Evolutionary conservation across 2,113 vertebrate species (phyloP).

Genomic region (Aegypius monachus): DNA sequence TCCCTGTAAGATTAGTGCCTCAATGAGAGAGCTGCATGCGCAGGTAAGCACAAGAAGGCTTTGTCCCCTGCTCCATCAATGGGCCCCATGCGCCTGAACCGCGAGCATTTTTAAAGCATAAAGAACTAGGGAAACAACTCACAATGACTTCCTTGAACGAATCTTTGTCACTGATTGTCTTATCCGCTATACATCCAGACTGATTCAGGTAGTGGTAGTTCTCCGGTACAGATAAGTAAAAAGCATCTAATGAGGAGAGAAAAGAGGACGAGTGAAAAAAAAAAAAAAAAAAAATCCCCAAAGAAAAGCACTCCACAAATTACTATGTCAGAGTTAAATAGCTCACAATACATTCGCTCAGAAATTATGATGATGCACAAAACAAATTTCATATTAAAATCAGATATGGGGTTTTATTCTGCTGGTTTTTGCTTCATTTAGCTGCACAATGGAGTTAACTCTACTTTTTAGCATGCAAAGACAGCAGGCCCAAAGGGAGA

Average conservation of each 20-base stretch:
- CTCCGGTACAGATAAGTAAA: slow-evolving; percentile 84
- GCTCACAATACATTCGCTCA: background rate
- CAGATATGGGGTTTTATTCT: background rate
- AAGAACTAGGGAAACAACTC: slow-evolving; percentile 42
- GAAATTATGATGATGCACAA: background rate
- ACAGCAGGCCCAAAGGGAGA: background rate
- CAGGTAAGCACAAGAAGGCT: background rate
- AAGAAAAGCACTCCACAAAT: background rate
- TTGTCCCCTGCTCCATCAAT: background rate
- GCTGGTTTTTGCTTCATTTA: background rate
- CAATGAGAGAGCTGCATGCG: background rate
- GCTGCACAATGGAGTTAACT: background rate
- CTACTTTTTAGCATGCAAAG: background rate
- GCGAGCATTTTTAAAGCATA: background rate
- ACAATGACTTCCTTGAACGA: slow-evolving; percentile 93
- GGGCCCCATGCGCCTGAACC: background rate
- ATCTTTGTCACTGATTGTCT: slow-evolving; percentile 85
- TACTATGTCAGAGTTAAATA: background rate
- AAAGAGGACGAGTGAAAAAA: background rate
- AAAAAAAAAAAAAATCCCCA: background rate
- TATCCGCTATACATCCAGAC: slow-evolving; percentile 80
- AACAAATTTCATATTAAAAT: background rate
- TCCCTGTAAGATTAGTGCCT: background rate
- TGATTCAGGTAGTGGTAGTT: slow-evolving; percentile 93
- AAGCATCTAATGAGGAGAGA: slow-evolving; percentile 80